Evolutionary conservation across 1,140 invertebrate genomes (phyloP).

Genomic region (Tetramorium alpestre): DNA sequence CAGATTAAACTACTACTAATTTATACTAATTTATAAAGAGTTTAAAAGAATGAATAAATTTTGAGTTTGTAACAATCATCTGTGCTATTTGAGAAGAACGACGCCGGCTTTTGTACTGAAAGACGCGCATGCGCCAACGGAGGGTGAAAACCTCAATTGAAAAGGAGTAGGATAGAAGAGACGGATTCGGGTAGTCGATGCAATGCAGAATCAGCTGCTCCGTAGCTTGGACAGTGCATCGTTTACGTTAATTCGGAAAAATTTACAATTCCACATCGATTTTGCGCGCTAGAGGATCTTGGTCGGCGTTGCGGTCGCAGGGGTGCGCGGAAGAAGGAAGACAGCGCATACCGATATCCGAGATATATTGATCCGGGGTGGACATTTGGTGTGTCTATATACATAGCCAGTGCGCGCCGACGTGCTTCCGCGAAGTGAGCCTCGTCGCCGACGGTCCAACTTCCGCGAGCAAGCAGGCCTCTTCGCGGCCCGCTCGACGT

Average conservation of each 20-base stretch:
- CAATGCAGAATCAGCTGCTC: neutral
- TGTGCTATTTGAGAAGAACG: too few relatives aligned
- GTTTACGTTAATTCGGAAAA: neutral
- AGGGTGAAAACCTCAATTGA: neutral
- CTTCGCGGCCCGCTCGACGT: slow-evolving; percentile 6
- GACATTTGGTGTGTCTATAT: neutral
- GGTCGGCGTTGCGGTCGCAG: too few relatives aligned
- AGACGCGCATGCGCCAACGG: slow-evolving; percentile 62
- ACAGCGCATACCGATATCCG: neutral
- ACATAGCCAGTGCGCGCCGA: neutral
- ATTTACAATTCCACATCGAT: neutral
- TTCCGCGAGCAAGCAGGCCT: slow-evolving; percentile 20
- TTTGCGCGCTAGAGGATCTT: neutral
- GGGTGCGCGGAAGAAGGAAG: too few relatives aligned
- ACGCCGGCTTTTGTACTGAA: neutral
- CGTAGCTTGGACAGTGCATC: neutral
- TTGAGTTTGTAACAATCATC: too few relatives aligned
- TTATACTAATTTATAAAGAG: too few relatives aligned
- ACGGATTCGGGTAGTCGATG: slow-evolving; percentile 49
- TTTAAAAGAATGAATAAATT: too few relatives aligned
- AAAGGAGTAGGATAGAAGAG: slow-evolving; percentile 16
- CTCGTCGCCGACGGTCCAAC: neutral
- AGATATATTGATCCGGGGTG: slow-evolving; percentile 24
- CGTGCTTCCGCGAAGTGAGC: neutral
- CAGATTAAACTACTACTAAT: too few relatives aligned